These are phyloP conservation scores for Perognathus longimembris DNA, from an alignment of 2,113 vertebrate species.

Conservation along the genomic window DNA sequence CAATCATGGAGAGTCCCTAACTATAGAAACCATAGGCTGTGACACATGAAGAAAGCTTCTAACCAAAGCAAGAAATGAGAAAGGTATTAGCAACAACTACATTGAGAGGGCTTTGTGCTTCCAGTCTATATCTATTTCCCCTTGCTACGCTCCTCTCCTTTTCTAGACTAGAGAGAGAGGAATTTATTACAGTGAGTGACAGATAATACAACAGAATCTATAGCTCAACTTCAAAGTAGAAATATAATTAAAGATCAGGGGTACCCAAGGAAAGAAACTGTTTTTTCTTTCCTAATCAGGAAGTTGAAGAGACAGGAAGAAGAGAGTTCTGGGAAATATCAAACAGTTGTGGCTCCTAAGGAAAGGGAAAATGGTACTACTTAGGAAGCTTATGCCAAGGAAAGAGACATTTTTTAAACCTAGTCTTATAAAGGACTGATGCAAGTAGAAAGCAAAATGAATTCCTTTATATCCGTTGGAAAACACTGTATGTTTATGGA, in stretches of 20 bases:
- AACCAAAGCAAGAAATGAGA: background rate
- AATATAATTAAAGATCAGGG: constrained; percentile 69
- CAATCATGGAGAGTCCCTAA: background rate
- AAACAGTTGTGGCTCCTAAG: constrained; percentile 29
- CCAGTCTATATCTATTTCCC: background rate
- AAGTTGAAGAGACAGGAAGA: constrained; percentile 35
- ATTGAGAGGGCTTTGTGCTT: background rate
- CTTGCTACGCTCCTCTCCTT: background rate
- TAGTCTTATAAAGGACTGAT: background rate
- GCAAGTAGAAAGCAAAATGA: background rate
- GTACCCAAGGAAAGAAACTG: constrained; percentile 68
- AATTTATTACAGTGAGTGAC: constrained; percentile 40
- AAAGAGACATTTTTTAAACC: too few relatives aligned
- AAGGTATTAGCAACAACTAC: background rate
- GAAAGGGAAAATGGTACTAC: constrained; percentile 1
- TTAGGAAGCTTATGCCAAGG: background rate
- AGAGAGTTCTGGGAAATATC: constrained; percentile 45
- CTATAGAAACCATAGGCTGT: background rate
- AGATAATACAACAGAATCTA: background rate
- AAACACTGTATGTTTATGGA: background rate
- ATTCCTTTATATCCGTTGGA: background rate
- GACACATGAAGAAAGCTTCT: background rate
- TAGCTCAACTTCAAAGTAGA: constrained; percentile 67
- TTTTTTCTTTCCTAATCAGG: constrained; percentile 71
- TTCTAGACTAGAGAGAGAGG: background rate